Evolutionary conservation across 2,797 vertebrate genomes (phyloP).

Genomic region (Phyllotis vaccarum): DNA sequence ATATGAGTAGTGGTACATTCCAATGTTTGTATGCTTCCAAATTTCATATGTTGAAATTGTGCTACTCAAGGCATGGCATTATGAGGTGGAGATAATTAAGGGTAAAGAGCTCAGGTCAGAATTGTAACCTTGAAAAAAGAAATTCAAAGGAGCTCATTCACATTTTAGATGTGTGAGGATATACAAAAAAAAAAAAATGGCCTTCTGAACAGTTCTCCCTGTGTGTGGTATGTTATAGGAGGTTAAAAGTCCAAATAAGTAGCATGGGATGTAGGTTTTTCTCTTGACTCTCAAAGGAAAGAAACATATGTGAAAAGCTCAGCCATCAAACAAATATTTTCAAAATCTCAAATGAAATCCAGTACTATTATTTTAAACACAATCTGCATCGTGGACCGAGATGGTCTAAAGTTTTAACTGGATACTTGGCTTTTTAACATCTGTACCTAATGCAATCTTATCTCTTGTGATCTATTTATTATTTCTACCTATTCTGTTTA

Average conservation of each 20-base stretch:
- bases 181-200: no score
- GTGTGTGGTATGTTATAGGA: no score
- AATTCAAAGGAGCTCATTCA: not conserved
- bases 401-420: not conserved
- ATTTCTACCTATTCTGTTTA: no score
- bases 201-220: not conserved
- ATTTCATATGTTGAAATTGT: not conserved
- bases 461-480: not conserved
- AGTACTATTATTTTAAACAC: not conserved
- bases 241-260: not conserved
- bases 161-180: not conserved
- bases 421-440: not conserved
- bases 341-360: conserved; percentile 48
- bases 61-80: not conserved
- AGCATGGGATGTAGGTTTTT: not conserved
- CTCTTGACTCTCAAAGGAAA: not conserved
- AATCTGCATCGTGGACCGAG: not conserved
- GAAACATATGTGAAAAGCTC: not conserved
- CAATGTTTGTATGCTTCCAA: not conserved
- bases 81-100: not conserved
- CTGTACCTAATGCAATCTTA: not conserved
- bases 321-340: not conserved
- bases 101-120: not conserved
- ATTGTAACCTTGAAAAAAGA: not conserved
- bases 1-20: not conserved